These are phyloP conservation scores for Cryptosula pallasiana DNA, from an alignment of 2,888 invertebrate genomes.

Conservation along the genomic window DNA sequence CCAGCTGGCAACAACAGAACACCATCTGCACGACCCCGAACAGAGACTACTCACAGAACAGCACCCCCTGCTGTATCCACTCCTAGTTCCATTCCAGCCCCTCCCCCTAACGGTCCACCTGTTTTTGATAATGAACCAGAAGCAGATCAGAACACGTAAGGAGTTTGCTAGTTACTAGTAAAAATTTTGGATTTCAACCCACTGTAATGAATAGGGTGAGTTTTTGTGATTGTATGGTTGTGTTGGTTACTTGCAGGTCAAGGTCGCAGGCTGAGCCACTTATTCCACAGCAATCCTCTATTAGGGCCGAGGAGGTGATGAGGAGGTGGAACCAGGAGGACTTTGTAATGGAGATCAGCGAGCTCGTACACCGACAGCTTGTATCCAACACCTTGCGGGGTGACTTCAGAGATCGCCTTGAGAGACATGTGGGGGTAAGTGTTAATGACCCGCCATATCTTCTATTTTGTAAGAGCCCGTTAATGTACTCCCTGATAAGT, in stretches of 20 bases:
- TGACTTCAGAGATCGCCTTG: slow-evolving; percentile 43
- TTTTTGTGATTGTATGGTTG: too few species aligned
- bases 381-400: slow-evolving; percentile 46
- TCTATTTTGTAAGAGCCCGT: too few species aligned
- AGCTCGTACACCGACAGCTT: slow-evolving; percentile 46
- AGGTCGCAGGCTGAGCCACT: neutral
- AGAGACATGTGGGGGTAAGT: slow-evolving; percentile 40
- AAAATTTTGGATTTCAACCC: too few species aligned
- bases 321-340: slow-evolving; percentile 32
- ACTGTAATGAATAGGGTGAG: too few species aligned
- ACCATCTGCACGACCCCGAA: neutral
- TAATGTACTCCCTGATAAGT: too few species aligned
- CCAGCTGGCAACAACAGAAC: slow-evolving; percentile 25
- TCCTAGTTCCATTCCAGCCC: neutral
- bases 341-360: slow-evolving; percentile 48
- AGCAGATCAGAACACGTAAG: too few species aligned
- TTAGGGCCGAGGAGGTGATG: neutral
- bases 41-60: neutral
- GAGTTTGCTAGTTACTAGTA: too few species aligned
- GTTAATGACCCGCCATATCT: too few species aligned
- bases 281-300: neutral
- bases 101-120: neutral
- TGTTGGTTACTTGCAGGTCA: too few species aligned
- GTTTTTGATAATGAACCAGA: neutral
- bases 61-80: slow-evolving; percentile 24